Conservation (phyloP, 2,888 invertebrate genomes). For the Lathronympha strigana region DNA sequence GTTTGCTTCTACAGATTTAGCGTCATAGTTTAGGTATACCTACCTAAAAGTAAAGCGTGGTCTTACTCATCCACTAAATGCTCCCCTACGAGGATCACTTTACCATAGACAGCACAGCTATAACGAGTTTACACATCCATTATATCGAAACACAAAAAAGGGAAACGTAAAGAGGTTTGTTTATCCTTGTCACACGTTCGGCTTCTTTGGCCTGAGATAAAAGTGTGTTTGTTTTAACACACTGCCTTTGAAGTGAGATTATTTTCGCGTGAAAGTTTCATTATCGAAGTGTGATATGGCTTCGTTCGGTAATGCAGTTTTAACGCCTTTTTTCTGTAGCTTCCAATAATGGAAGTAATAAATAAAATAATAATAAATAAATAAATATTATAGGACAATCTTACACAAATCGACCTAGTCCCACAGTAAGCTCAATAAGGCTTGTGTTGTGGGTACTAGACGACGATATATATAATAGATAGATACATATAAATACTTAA, state of each 20-base stretch:
- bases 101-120: slow-evolving; percentile 36
- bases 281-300: slow-evolving; percentile 14
- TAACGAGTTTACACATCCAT: slow-evolving; percentile 41
- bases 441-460: too few species aligned
- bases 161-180: slow-evolving; percentile 49
- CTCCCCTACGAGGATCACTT: slow-evolving; percentile 35
- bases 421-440: too few species aligned
- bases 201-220: slow-evolving; percentile 43
- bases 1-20: neutral
- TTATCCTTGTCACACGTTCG: slow-evolving; percentile 45
- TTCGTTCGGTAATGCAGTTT: slow-evolving; percentile 7
- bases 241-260: slow-evolving; percentile 41
- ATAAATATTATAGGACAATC: too few species aligned
- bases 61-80: slow-evolving; percentile 28
- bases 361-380: too few species aligned
- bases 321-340: neutral
- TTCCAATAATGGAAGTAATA: too few species aligned
- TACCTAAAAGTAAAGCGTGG: neutral
- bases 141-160: slow-evolving; percentile 43
- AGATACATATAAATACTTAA: too few species aligned
- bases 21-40: too few species aligned
- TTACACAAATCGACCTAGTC: too few species aligned
- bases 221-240: slow-evolving; percentile 44
- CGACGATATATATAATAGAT: too few species aligned
- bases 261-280: slow-evolving; percentile 38